Percentiles rank a stretch among this genome's conserved stretches.
Conservation (phyloP, 1,140 invertebrate genomes). For the Orussus abietinus region DNA sequence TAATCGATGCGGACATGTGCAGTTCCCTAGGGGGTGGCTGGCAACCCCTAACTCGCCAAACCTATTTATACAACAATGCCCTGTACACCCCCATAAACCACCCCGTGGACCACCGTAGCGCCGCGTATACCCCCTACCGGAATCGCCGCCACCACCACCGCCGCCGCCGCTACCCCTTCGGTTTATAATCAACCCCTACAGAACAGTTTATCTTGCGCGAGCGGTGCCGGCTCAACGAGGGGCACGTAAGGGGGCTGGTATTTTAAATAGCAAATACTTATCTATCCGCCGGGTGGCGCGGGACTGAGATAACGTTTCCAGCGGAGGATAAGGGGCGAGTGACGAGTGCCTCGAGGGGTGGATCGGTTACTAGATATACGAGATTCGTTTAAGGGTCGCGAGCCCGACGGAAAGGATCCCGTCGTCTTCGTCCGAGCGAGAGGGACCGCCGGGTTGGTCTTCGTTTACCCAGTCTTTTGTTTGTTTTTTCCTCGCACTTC, state of each 20-base stretch:
- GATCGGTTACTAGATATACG: no score
- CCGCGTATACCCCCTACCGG: conserved; percentile 22
- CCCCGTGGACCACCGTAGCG: conserved; percentile 42
- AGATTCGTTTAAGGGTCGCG: no score
- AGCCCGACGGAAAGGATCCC: no score
- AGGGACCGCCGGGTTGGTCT: no score
- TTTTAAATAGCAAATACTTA: conserved; percentile 54
- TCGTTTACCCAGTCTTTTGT: no score
- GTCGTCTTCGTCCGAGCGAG: no score
- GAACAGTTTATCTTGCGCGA: conserved; percentile 49
- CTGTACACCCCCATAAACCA: conserved; percentile 52
- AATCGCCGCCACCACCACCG: conserved; percentile 17
- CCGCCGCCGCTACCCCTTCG: conserved; percentile 26
- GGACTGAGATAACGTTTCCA: conserved; percentile 7
- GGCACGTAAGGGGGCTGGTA: conserved; percentile 38
- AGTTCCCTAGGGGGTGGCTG: conserved; percentile 49
- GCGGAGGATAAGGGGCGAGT: conserved; percentile 25
- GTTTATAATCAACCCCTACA: conserved; percentile 42
- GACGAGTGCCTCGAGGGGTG: no score
- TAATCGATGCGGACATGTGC: conserved; percentile 57
- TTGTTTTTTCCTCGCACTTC: no score
- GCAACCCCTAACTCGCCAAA: conserved; percentile 56
- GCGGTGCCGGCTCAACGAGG: conserved; percentile 17
- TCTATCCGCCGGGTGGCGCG: conserved; percentile 26
- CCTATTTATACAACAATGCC: conserved; percentile 57